These are phyloP conservation scores for Ceyx melanurus DNA, from an alignment of 2,113 vertebrate genomes.

Conservation along the genomic window DNA sequence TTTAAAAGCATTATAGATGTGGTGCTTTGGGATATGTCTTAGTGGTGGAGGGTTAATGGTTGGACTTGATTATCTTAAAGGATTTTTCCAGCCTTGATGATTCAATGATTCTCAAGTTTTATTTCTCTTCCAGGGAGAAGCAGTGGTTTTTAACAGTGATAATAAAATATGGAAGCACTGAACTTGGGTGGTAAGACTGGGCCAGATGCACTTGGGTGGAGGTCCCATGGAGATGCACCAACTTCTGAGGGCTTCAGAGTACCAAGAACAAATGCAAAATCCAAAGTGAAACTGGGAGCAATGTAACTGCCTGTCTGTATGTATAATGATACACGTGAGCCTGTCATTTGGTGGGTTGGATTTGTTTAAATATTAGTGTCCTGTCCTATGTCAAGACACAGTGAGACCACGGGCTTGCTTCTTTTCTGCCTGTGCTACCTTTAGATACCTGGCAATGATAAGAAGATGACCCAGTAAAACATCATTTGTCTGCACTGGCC, in stretches of 20 bases:
- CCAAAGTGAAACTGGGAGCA: background rate
- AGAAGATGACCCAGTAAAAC: background rate
- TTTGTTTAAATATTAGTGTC: background rate
- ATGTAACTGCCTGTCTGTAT: background rate
- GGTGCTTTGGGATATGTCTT: no score
- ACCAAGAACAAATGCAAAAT: background rate
- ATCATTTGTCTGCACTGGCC: background rate
- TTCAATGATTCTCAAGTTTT: background rate
- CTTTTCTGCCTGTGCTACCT: background rate
- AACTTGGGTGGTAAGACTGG: background rate
- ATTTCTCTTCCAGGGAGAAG: background rate
- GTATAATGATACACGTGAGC: background rate
- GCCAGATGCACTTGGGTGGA: background rate
- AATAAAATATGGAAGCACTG: background rate
- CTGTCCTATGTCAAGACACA: background rate
- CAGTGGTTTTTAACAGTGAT: background rate
- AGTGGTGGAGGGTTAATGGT: no score
- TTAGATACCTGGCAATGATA: background rate
- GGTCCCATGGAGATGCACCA: background rate
- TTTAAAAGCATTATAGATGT: no score
- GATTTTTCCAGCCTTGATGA: no score
- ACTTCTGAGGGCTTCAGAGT: background rate
- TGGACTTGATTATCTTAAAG: no score
- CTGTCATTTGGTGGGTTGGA: background rate
- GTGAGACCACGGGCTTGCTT: background rate